phyloP scores from a whole-genome alignment of 2,797 vertebrate species.

The Enteromius radiatus region DNA sequence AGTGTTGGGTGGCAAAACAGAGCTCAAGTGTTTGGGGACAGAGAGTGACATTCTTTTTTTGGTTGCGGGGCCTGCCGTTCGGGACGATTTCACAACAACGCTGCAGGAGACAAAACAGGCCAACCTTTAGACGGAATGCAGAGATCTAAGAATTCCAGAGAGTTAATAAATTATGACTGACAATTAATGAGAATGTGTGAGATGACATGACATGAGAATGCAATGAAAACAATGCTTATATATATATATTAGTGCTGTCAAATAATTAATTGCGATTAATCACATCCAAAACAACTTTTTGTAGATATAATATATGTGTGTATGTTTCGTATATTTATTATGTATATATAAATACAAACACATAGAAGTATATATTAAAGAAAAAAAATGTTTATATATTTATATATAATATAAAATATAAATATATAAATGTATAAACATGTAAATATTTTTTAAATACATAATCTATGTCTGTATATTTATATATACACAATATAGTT shows the following conservation, averaged over 20 bases:
- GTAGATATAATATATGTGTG: no score
- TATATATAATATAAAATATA: no score
- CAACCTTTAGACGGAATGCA: constrained; percentile 29
- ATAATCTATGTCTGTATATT: no score
- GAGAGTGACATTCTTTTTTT: constrained; percentile 56
- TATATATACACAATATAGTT: no score
- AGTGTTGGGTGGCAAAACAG: constrained; percentile 80
- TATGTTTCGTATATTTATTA: no score
- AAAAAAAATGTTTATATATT: no score
- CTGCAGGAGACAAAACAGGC: not conserved
- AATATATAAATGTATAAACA: no score
- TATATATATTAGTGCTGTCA: not conserved
- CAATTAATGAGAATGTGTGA: not conserved
- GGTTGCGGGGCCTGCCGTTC: constrained; percentile 69
- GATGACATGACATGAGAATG: not conserved
- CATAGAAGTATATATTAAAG: no score
- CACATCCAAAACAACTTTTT: no score
- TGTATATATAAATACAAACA: no score
- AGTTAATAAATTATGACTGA: not conserved
- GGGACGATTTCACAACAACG: constrained; percentile 68
- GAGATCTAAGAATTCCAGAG: not conserved
- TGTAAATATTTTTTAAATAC: no score
- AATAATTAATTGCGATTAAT: no score
- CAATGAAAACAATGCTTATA: not conserved
- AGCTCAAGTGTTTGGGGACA: constrained; percentile 78